Conservation (phyloP, 64 coral and sea anemone species). For the Astreopora myriophthalma region DNA sequence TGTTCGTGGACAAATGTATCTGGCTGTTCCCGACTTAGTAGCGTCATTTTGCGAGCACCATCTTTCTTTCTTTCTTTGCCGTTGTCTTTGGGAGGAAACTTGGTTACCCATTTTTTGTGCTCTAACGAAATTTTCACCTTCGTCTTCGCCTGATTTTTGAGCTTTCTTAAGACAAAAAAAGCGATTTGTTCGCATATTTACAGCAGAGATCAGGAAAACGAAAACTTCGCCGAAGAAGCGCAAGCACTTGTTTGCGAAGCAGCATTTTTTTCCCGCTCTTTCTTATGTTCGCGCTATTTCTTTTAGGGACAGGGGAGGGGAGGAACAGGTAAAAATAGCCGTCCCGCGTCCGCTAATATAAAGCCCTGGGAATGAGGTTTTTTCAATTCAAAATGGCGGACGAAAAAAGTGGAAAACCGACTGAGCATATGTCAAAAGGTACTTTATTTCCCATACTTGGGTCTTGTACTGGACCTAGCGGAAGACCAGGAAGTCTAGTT, state of each 20-base stretch:
- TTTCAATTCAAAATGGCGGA: neutral
- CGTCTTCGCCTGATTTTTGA: neutral
- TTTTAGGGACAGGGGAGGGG: neutral
- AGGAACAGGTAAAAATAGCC: neutral
- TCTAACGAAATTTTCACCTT: neutral
- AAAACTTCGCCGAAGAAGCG: conserved; percentile 18
- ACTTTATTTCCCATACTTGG: conserved; percentile 10
- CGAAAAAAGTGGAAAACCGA: neutral
- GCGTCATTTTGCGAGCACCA: neutral
- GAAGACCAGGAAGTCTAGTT: neutral
- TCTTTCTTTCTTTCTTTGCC: too few relatives aligned
- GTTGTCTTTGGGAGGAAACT: neutral
- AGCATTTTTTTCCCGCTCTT: neutral
- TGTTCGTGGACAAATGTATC: neutral
- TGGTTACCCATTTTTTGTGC: neutral
- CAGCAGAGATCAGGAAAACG: neutral
- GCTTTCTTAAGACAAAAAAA: neutral
- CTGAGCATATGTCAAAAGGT: neutral
- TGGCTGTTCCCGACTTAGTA: neutral
- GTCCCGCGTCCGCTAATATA: neutral
- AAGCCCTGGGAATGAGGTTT: neutral
- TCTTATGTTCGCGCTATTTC: neutral
- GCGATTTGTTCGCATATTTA: conserved; percentile 46
- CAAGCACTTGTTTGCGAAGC: neutral
- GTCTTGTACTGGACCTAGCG: neutral